These are phyloP conservation scores for Brachymystax lenok DNA, from an alignment of 2,797 vertebrate species.

Conservation along the genomic window DNA sequence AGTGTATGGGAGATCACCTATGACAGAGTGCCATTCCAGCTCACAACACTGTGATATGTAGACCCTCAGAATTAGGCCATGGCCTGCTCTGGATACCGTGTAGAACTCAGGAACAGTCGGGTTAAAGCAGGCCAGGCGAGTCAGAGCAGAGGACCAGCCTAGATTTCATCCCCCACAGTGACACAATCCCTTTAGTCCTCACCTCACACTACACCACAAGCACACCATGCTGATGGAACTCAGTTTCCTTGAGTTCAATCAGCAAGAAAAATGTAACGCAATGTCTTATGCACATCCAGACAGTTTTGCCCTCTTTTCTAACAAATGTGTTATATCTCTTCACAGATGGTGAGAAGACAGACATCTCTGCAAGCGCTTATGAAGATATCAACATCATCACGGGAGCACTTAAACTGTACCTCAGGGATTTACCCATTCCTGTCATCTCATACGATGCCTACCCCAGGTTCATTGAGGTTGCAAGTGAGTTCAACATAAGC, in stretches of 20 bases:
- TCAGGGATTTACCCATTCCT: slow-evolving; percentile 97
- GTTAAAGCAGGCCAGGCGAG: slow-evolving; percentile 61
- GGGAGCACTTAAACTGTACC: slow-evolving; percentile 98
- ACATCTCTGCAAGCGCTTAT: slow-evolving; percentile 96
- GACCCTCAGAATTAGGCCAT: slow-evolving; percentile 74
- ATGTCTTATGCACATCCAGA: slow-evolving; percentile 8
- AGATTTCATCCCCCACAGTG: slow-evolving; percentile 5
- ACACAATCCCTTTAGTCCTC: slow-evolving; percentile 33
- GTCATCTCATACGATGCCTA: slow-evolving; percentile 97
- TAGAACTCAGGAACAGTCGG: slow-evolving; percentile 57
- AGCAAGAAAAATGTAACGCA: not conserved
- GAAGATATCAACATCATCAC: slow-evolving; percentile 99
- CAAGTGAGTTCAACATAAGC: slow-evolving; percentile 82
- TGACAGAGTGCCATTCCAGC: slow-evolving; percentile 76
- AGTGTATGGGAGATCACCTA: slow-evolving; percentile 70
- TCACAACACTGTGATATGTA: slow-evolving; percentile 73
- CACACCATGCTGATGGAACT: slow-evolving; percentile 42
- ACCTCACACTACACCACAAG: slow-evolving; percentile 21
- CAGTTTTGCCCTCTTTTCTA: not conserved
- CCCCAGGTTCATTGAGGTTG: slow-evolving; percentile 95
- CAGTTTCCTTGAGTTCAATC: not conserved
- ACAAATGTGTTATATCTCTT: slow-evolving; percentile 34
- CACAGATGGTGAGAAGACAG: slow-evolving; percentile 97
- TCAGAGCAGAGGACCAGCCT: slow-evolving; percentile 44
- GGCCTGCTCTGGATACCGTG: slow-evolving; percentile 56